Evolutionary conservation across 37 sponge, comb jelly and placozoan genomes (phyloP), one percentile per base, ranked within the genome.

Genomic region (Agelas oroides): DNA sequence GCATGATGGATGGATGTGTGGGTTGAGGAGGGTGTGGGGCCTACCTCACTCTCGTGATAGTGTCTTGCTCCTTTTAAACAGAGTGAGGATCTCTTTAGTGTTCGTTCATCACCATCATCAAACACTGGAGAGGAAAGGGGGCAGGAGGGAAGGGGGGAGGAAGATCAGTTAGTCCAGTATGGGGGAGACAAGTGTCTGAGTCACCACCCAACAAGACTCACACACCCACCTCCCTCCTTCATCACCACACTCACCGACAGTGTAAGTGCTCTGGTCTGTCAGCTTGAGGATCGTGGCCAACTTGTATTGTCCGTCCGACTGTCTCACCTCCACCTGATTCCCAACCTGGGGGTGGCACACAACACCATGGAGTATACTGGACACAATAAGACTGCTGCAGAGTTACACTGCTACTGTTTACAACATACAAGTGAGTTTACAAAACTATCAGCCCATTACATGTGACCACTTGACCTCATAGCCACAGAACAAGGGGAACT

Each of bases 71-170:
- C 97, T 60, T 97, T 89, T 25, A 94, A 77, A 40, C 95, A 95
- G n/a, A 97, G 74, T 0, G 87, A 86, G 53, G 96, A 91, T 21
- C 97, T 61, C 75, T 86, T 89, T 39, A 97, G 77, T 0, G 95
- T 92, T 53, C 91, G 31, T 64, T 94, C 91, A 81, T 97, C 97
- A 16, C 95, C 95, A 78, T 97, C 97, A 81, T 97, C 97, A 90
- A 97, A 97, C 78, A 96, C 97, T 96, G 84, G 16, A 57, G 5
- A 0, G 53, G 17, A 6, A 71, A 20, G 30, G 16, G 56, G 37
- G 70, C 12, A 30, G n/a, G n/a, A 65, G 66, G 12, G 24, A 65
- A 24, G 66, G 27, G 34, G 53, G 12, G 53, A 53, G 19, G 53
- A 1, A 28, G 53, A 46, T 72, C 15, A 46, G 53, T 15, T 5